Evolutionary conservation across 2,797 vertebrate genomes (phyloP).

Genomic region (Trichosurus vulpecula): DNA sequence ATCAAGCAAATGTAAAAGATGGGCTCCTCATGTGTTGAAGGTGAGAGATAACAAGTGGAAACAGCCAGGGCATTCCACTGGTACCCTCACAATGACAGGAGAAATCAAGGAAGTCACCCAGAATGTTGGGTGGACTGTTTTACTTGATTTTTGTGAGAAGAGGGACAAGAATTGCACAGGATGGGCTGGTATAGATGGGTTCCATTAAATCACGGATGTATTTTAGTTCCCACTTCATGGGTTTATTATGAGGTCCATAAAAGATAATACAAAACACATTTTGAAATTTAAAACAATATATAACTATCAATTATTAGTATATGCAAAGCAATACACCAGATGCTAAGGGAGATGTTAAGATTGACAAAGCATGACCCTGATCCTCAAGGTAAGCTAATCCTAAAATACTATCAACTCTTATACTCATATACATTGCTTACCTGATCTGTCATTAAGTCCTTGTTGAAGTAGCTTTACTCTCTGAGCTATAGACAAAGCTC

Average conservation of each 20-base stretch:
- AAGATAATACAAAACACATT: background rate
- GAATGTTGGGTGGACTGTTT: background rate
- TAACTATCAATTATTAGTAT: background rate
- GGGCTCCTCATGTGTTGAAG: background rate
- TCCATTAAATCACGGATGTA: background rate
- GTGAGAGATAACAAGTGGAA: background rate
- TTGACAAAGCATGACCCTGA: background rate
- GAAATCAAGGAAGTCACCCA: background rate
- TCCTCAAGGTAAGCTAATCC: background rate
- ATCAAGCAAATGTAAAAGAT: background rate
- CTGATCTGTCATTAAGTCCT: conserved; percentile 94
- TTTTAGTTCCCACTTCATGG: background rate
- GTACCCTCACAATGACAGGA: background rate
- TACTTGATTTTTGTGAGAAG: background rate
- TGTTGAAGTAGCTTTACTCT: conserved; percentile 94
- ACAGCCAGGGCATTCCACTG: background rate
- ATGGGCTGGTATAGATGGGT: background rate
- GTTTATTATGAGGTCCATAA: background rate
- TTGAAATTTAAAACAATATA: background rate
- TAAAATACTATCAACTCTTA: conserved; percentile 33
- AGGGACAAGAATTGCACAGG: background rate
- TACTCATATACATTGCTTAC: conserved; percentile 82
- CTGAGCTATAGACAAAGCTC: conserved; percentile 94
- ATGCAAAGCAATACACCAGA: background rate
- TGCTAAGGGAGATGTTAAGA: background rate